A percentile compares a stretch with the other conserved stretches of the same genome.
Evolutionary conservation across 2,888 invertebrate genomes (phyloP).

Genomic region (Branchinecta sandiegonensis): DNA sequence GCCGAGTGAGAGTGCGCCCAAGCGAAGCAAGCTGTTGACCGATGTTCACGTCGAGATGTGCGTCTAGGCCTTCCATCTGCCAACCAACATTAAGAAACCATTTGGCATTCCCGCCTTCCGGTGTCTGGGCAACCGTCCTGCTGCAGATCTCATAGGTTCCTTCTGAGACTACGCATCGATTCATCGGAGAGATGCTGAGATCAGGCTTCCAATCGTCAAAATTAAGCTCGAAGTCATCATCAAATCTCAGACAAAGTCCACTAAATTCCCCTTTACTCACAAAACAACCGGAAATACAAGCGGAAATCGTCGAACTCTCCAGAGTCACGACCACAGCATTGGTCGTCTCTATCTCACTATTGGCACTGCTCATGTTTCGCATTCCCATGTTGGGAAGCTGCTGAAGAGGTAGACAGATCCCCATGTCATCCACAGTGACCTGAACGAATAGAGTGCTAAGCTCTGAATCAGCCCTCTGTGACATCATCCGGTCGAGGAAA

Average conservation of each 20-base stretch:
- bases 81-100: slow-evolving; percentile 96
- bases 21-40: slow-evolving; percentile 88
- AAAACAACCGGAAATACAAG: slow-evolving; percentile 86
- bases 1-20: slow-evolving; percentile 85
- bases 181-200: slow-evolving; percentile 61
- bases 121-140: slow-evolving; percentile 72
- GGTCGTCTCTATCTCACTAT: slow-evolving; percentile 55
- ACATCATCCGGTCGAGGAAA: slow-evolving; percentile 60
- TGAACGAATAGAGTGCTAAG: slow-evolving; percentile 82
- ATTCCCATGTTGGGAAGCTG: slow-evolving; percentile 43
- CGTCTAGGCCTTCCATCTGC: slow-evolving; percentile 99
- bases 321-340: slow-evolving; percentile 90
- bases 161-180: slow-evolving; percentile 92
- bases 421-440: slow-evolving; percentile 88
- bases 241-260: slow-evolving; percentile 82
- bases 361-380: slow-evolving; percentile 44
- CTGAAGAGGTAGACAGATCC: slow-evolving; percentile 82
- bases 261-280: slow-evolving; percentile 83
- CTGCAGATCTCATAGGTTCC: slow-evolving; percentile 97
- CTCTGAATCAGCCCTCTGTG: slow-evolving; percentile 59
- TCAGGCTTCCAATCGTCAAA: slow-evolving; percentile 96
- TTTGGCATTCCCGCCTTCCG: slow-evolving; percentile 70
- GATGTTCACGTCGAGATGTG: slow-evolving; percentile 86
- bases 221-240: slow-evolving; percentile 91
- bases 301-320: slow-evolving; percentile 88